Evolutionary conservation across 2,797 vertebrate species (phyloP), one percentile per base, ranked within the genome.

Genomic region (Argentina silus): DNA sequence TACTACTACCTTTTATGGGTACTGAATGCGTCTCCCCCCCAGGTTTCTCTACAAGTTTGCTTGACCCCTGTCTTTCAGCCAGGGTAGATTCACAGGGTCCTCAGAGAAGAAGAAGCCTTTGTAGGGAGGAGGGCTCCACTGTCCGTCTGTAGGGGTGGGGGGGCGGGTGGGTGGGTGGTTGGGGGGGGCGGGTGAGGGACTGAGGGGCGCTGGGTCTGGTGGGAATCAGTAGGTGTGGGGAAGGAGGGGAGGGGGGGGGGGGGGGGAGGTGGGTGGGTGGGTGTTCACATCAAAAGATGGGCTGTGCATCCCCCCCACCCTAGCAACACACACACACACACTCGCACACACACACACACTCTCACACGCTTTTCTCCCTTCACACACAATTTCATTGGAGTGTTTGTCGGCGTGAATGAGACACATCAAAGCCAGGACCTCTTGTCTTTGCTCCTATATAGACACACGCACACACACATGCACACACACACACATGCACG

Each of bases 381-480:
- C 67, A 79, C 79, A 77, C 90, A 86, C 89, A 88, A 87, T 88
- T 70, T 93, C 88, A 93, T 89, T 94, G 68, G 85, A 94, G 91
- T 93, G 81, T 92, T 92, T 93, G 86, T 93, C 66, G 69, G 87
- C 90, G 90, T 94, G 93, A 96, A 95, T 93, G 90, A 85, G 87
- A 81, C 88, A 96, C 95, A 95, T 97, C 95, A 97, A 97, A 96
- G 95, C 90, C 47, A 72, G 84, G 86, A 88, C 77, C 85, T 90
- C 89, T 91, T 27, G 67, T 89, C 81, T 90, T 92, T 90, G 84
- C 83, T 91, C 93, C 94, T 93, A 92, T 92, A 91, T 19, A 93
- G 87, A 14, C 68, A 6, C 67, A 21, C 68, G 11, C 44, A 47
- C 69, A 11, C 66, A 17, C 81, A 74, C 74, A 74, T 79, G 53